Conservation (phyloP, 2,888 invertebrate genomes). For the Amphimallon solstitiale region DNA sequence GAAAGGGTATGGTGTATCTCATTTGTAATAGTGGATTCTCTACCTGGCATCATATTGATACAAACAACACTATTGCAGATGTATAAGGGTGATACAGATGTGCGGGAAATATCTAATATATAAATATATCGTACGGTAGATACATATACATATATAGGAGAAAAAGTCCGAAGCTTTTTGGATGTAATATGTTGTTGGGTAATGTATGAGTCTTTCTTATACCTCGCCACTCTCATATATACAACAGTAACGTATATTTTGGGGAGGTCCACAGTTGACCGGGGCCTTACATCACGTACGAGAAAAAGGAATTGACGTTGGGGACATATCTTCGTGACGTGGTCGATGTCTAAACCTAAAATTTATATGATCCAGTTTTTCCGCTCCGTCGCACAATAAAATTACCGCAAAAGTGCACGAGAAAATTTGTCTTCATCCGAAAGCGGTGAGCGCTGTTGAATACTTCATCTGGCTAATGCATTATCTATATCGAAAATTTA, state of each 20-base stretch:
- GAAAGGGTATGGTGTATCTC: conserved; percentile 45
- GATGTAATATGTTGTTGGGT: conserved; percentile 41
- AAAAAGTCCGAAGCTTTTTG: conserved; percentile 16
- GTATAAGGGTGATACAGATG: conserved; percentile 30
- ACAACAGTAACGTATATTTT: conserved; percentile 49
- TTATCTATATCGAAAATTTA: conserved; percentile 31
- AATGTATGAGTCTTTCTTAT: conserved; percentile 50
- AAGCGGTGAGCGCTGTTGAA: conserved; percentile 16
- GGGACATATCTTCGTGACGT: conserved; percentile 59
- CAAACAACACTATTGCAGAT: conserved; percentile 34
- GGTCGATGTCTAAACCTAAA: conserved; percentile 57
- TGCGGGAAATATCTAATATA: conserved; percentile 52
- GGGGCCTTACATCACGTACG: conserved; percentile 57
- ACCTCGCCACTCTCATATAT: conserved; percentile 44
- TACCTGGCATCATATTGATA: conserved; percentile 52
- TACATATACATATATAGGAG: conserved; percentile 49
- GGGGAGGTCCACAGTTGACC: conserved; percentile 20
- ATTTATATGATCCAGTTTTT: conserved; percentile 58
- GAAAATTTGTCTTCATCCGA: conserved; percentile 22
- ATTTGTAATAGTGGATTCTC: conserved; percentile 52
- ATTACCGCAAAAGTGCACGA: conserved; percentile 26
- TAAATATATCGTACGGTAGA: conserved; percentile 50
- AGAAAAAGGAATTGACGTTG: conserved; percentile 54
- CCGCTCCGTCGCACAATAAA: conserved; percentile 33
- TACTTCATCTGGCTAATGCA: conserved; percentile 32